phyloP scores from a whole-genome alignment of 2,797 vertebrate species.

The Anguilla anguilla region DNA sequence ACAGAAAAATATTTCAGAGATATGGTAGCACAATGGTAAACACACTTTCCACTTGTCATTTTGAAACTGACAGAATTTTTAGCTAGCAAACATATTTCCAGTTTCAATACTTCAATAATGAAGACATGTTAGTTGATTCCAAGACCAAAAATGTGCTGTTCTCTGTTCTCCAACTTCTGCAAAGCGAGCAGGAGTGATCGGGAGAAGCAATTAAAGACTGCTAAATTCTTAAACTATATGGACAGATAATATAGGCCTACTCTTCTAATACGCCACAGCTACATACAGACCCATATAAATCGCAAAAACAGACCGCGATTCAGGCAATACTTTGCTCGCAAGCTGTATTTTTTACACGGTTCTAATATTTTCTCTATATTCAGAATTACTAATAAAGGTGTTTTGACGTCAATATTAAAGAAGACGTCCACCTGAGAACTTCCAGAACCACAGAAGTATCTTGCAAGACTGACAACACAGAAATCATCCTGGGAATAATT shows the following conservation, averaged over 20 bases:
- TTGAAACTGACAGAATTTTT: not conserved
- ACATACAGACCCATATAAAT: not conserved
- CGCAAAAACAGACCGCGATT: not conserved
- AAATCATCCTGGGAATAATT: not conserved
- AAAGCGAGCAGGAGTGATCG: not conserved
- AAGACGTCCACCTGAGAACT: not conserved
- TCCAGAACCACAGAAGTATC: not conserved
- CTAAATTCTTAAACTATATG: not conserved
- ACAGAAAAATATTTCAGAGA: not conserved
- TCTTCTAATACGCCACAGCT: not conserved
- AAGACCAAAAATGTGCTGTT: not conserved
- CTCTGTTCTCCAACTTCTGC: not conserved
- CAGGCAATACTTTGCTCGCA: not conserved
- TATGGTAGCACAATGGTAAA: not conserved
- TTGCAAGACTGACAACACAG: not conserved
- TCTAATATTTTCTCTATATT: not conserved
- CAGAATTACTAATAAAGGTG: not conserved
- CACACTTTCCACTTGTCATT: not conserved
- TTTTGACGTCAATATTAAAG: not conserved
- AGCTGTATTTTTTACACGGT: not conserved
- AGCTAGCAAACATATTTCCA: not conserved
- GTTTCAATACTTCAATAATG: not conserved
- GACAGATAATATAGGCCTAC: not conserved
- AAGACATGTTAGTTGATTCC: not conserved
- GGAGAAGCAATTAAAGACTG: not conserved